phyloP scores from a whole-genome alignment of 37 sponge, comb jelly and placozoan species.

The Mnemiopsis leidyi region DNA sequence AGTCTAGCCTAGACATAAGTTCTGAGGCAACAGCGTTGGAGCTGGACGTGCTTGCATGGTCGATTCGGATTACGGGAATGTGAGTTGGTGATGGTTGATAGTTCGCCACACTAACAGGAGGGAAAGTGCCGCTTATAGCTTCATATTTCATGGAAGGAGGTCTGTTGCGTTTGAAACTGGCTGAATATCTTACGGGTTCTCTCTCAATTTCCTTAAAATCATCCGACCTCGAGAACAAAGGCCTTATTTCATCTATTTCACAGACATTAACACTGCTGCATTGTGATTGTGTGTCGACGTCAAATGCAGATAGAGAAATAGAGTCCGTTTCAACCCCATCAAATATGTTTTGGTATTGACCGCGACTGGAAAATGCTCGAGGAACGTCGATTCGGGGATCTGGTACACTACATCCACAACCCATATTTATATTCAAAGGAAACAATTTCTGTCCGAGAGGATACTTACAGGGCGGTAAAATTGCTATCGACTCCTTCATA shows the following conservation, averaged over 20 bases:
- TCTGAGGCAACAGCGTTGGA: too few species aligned
- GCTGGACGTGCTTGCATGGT: too few species aligned
- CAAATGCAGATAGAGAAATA: not conserved
- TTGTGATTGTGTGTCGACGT: not conserved
- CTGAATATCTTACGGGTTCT: not conserved
- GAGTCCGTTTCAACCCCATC: not conserved
- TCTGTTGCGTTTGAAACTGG: not conserved
- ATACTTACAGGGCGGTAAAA: too few species aligned
- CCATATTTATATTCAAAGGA: too few species aligned
- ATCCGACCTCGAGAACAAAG: not conserved
- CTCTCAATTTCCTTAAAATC: too few species aligned
- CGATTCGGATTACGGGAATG: too few species aligned
- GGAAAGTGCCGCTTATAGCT: not conserved
- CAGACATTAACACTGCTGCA: not conserved
- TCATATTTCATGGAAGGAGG: not conserved
- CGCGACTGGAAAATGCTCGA: not conserved
- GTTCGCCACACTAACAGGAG: not conserved
- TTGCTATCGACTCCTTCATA: not conserved
- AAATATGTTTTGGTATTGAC: not conserved
- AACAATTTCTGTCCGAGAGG: too few species aligned
- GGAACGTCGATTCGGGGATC: too few species aligned
- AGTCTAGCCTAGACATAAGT: too few species aligned
- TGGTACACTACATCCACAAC: not conserved
- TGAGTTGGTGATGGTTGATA: not conserved
- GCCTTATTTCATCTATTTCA: not conserved